Conservation (phyloP, 1,140 invertebrate genomes). For the Littorina saxatilis region DNA sequence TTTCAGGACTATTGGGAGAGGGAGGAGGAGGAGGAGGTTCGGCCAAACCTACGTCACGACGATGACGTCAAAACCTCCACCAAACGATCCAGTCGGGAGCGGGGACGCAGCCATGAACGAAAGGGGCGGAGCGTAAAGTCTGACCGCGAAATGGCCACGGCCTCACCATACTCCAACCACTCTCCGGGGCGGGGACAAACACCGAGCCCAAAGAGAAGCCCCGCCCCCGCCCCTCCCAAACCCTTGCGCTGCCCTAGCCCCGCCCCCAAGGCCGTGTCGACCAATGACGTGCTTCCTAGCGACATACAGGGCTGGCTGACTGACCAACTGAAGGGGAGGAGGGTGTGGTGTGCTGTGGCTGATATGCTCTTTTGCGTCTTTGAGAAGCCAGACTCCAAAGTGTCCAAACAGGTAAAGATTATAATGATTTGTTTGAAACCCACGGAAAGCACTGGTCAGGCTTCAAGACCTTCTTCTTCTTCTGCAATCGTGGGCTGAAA, state of each 20-base stretch:
- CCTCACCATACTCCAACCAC: background rate
- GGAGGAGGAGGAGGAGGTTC: background rate
- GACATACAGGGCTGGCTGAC: slow-evolving; percentile 61
- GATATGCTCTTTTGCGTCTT: slow-evolving; percentile 67
- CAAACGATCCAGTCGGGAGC: background rate
- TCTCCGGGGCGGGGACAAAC: background rate
- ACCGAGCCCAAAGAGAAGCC: slow-evolving; percentile 32
- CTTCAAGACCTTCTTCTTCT: too few relatives aligned
- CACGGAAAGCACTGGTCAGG: too few relatives aligned
- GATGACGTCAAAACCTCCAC: slow-evolving; percentile 12
- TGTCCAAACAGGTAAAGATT: slow-evolving; percentile 47
- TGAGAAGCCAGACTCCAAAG: slow-evolving; percentile 53
- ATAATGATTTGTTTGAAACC: too few relatives aligned
- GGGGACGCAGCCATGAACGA: background rate
- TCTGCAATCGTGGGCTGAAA: too few relatives aligned
- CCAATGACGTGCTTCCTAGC: slow-evolving; percentile 54
- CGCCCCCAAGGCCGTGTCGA: slow-evolving; percentile 49
- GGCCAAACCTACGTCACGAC: too few relatives aligned
- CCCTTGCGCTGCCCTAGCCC: slow-evolving; percentile 16
- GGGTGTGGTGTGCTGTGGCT: slow-evolving; percentile 62
- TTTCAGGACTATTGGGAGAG: background rate
- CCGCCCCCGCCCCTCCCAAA: slow-evolving; percentile 38
- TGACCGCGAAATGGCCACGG: background rate
- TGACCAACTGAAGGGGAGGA: slow-evolving; percentile 55
- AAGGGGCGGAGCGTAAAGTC: background rate